Conservation (phyloP, 2,888 invertebrate species). For the Lacanobia oleracea region DNA sequence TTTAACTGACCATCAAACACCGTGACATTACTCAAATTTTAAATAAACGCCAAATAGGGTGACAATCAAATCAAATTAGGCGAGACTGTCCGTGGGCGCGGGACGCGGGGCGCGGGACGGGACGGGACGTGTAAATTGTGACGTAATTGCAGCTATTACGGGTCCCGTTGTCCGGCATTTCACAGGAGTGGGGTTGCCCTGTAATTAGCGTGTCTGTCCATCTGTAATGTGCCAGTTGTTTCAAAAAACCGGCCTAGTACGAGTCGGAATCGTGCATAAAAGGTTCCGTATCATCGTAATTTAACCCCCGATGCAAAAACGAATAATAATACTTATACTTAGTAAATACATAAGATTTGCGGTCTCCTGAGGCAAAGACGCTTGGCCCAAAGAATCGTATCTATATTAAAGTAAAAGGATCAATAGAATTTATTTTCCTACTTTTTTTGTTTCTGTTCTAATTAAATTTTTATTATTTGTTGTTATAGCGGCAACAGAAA, state of each 20-base stretch:
- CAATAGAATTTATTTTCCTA: too few relatives aligned
- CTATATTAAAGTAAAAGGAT: too few relatives aligned
- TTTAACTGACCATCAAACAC: conserved; percentile 47
- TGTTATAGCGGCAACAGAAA: too few relatives aligned
- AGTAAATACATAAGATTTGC: too few relatives aligned
- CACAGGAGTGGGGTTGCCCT: conserved; percentile 69
- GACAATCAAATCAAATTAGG: conserved; percentile 87
- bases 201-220: conserved; percentile 78
- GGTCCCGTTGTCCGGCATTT: conserved; percentile 64
- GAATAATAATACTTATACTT: too few relatives aligned
- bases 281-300: too few relatives aligned
- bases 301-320: too few relatives aligned
- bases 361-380: too few relatives aligned
- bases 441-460: too few relatives aligned
- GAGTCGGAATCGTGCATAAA: too few relatives aligned
- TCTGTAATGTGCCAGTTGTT: conserved; percentile 69
- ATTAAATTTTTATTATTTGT: too few relatives aligned
- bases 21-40: conserved; percentile 72
- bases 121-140: conserved; percentile 79
- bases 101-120: conserved; percentile 16
- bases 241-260: conserved; percentile 35
- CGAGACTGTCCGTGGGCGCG: conserved; percentile 75
- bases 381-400: too few relatives aligned
- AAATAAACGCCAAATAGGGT: conserved; percentile 81
- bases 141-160: conserved; percentile 82